Base-by-base conservation (phyloP, 2,888 invertebrate species). In the Troides oblongomaculatus region DNA sequence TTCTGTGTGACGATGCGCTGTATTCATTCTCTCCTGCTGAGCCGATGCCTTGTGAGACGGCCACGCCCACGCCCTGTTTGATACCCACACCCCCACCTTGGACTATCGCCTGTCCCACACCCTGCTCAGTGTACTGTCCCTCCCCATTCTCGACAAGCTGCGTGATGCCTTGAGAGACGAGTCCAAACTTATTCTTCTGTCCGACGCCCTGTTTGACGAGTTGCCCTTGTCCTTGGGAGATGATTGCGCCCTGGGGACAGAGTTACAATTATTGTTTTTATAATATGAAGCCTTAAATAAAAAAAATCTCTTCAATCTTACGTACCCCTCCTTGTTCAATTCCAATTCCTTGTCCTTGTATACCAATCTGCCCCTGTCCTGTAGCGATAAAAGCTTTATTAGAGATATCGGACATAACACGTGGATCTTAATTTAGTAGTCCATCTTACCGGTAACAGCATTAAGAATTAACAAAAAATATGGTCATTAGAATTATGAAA, bases 11-110 rank as follows among this genome's bases (percentile, higher is more conserved):
- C 0, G 86, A 85, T 62, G 83, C 87, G 10, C 83, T 82, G 73
- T 80, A 84, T 1, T 87, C 85, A 61, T 86, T 85, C 70, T 88
- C 87, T 0, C 82, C 80, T 43, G 78, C 81, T 21, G 77, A 73
- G 12, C 82, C 81, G 21, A 71, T 72, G 10, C 82, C 82, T 66
- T 82, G 79, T 14, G 73, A 72, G 10, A 81, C 77, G 1, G 75
- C 71, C 50, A 75, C 69, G 0, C 80, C 81, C 71, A 74, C 71
- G 0, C 73, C 74, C 53, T 73, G 71, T 12, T 76, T 73, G 66
- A 78, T 71, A 5, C 78, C 76, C 8, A 75, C 66, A 7, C 81
- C 81, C 61, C 77, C 73, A 30, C 78, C 79, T 75, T 78, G 77
- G 30, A 74, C 73, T 17, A 79, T 74, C 6, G 72, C 62, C 23